Percentiles rank a stretch among this genome's conserved stretches.
These are phyloP conservation scores for Notolabrus celidotus DNA, from an alignment of 2,797 vertebrate genomes.

Conservation along the genomic window DNA sequence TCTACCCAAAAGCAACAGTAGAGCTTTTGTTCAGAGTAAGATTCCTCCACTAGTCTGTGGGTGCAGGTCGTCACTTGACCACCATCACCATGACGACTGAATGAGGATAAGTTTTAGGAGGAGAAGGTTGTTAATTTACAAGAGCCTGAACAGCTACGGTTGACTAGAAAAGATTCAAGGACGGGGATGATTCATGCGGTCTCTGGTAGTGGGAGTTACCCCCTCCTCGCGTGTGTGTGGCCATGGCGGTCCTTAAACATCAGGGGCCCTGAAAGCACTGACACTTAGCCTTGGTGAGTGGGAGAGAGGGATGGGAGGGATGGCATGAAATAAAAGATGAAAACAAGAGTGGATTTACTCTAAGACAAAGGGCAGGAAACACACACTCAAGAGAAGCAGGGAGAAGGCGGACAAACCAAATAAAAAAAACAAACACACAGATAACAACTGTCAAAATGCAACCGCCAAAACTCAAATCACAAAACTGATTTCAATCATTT, in stretches of 20 bases:
- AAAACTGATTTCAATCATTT: background rate
- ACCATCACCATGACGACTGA: slow-evolving; percentile 80
- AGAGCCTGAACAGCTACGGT: slow-evolving; percentile 50
- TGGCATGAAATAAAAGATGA: slow-evolving; percentile 28
- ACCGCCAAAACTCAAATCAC: background rate
- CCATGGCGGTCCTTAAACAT: slow-evolving; percentile 50
- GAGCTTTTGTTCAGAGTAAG: slow-evolving; percentile 70
- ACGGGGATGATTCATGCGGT: slow-evolving; percentile 67
- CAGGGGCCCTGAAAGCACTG: slow-evolving; percentile 45
- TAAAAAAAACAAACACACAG: background rate
- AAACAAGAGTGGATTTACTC: slow-evolving; percentile 26
- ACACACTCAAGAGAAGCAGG: background rate
- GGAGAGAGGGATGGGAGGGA: slow-evolving; percentile 2
- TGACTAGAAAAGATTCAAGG: slow-evolving; percentile 70
- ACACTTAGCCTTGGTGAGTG: slow-evolving; percentile 49
- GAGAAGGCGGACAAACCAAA: background rate
- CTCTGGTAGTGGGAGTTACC: slow-evolving; percentile 34
- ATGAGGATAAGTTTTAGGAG: slow-evolving; percentile 56
- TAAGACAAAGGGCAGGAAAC: slow-evolving; percentile 14
- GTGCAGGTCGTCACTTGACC: slow-evolving; percentile 71
- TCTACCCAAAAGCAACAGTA: slow-evolving; percentile 55
- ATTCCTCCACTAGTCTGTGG: slow-evolving; percentile 71
- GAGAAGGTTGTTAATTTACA: slow-evolving; percentile 76
- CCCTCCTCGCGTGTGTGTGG: slow-evolving; percentile 14
- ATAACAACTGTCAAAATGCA: background rate